Conservation (phyloP, 1,140 invertebrate species). For the Stegodyphus dumicola region DNA sequence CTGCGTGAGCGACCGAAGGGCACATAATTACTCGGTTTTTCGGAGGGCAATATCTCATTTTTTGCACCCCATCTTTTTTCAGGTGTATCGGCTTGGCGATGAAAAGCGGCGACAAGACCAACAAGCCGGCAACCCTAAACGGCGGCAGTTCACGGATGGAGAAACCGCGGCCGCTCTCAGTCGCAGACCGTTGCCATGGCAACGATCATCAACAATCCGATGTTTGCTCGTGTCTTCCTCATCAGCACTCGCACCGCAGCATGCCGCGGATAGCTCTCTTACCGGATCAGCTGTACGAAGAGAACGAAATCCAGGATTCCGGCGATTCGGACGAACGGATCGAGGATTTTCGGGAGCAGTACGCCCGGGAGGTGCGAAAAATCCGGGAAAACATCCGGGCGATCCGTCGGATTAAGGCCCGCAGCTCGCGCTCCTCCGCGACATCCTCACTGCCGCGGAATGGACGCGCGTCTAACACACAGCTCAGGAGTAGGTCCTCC, state of each 20-base stretch:
- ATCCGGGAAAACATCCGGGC: constrained; percentile 56
- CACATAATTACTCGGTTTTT: constrained; percentile 3
- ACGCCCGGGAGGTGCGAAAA: constrained; percentile 41
- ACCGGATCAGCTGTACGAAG: constrained; percentile 55
- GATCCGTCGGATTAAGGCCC: constrained; percentile 43
- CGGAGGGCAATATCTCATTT: too few relatives aligned
- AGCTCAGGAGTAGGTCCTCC: constrained; percentile 26
- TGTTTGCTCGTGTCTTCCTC: background rate
- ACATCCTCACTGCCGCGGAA: constrained; percentile 14
- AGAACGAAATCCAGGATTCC: background rate
- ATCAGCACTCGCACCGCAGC: background rate
- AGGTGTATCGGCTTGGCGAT: constrained; percentile 28
- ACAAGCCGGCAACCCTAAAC: constrained; percentile 21
- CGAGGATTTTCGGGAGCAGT: constrained; percentile 39
- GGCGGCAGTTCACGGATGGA: background rate
- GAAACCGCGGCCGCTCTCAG: background rate
- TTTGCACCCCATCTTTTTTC: background rate
- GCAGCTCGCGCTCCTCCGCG: constrained; percentile 29
- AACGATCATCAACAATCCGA: constrained; percentile 29
- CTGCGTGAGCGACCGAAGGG: constrained; percentile 17
- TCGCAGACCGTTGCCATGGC: constrained; percentile 50
- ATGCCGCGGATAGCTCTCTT: constrained; percentile 46
- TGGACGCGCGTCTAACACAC: background rate
- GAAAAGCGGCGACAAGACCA: background rate
- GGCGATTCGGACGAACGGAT: constrained; percentile 8